These are phyloP conservation scores for Hylaeus anthracinus DNA, from an alignment of 1,140 invertebrate species.

Conservation along the genomic window DNA sequence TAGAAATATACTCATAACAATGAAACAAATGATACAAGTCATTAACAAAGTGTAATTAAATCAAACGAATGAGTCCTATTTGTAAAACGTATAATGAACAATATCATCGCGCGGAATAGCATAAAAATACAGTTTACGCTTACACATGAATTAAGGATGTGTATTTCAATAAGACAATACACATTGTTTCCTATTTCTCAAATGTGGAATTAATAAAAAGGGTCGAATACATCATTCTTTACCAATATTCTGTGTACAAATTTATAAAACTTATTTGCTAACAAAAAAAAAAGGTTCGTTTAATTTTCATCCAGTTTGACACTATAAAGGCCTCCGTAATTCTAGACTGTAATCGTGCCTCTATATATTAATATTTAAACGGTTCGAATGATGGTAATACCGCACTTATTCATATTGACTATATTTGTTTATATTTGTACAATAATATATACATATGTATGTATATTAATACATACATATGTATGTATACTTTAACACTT, in stretches of 20 bases:
- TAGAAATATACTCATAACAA: constrained; percentile 5
- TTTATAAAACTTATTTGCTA: constrained; percentile 40
- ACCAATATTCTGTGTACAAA: constrained; percentile 22
- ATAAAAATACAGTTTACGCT: constrained; percentile 25
- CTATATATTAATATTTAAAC: constrained; percentile 31
- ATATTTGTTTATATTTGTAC: constrained; percentile 54
- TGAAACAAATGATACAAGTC: constrained; percentile 11
- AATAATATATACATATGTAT: constrained; percentile 43
- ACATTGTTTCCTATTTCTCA: constrained; percentile 27
- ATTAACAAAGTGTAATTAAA: constrained; percentile 3
- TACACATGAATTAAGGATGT: constrained; percentile 24
- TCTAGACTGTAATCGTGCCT: constrained; percentile 49
- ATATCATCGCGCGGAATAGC: constrained; percentile 57
- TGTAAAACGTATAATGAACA: constrained; percentile 30
- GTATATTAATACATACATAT: constrained; percentile 15
- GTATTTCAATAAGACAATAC: constrained; percentile 18
- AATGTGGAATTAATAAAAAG: constrained; percentile 31
- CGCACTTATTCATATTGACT: constrained; percentile 49
- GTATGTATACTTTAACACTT: constrained; percentile 54
- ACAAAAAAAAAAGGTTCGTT: constrained; percentile 14
- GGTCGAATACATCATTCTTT: neutral
- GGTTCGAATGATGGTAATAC: constrained; percentile 31
- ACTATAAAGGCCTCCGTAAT: constrained; percentile 56
- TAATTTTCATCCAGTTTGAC: constrained; percentile 33
- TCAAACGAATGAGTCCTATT: constrained; percentile 4